phyloP scores from a whole-genome alignment of 1,140 invertebrate genomes.

The Doryteuthis pealeii region DNA sequence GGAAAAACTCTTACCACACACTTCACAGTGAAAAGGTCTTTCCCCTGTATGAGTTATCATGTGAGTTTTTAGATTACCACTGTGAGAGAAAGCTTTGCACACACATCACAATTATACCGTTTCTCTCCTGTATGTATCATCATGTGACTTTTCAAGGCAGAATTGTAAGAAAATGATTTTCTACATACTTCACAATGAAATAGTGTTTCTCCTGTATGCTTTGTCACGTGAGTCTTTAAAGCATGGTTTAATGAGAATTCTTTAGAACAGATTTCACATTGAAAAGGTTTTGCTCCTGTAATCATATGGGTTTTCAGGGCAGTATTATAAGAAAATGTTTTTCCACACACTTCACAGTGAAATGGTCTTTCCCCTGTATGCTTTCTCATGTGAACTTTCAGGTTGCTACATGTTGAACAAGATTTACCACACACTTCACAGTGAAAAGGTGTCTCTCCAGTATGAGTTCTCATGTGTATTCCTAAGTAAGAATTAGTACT shows the following conservation, averaged over 20 bases:
- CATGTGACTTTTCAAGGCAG: conserved; percentile 65
- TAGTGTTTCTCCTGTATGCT: conserved; percentile 83
- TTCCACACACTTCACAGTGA: conserved; percentile 76
- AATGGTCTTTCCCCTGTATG: no score
- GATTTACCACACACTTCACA: conserved; percentile 74
- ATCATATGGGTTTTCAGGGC: conserved; percentile 76
- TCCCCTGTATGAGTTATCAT: background rate
- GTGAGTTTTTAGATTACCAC: conserved; percentile 62
- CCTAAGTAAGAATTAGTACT: background rate
- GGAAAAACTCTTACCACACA: no score
- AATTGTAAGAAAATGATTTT: conserved; percentile 75
- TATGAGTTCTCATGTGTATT: conserved; percentile 20
- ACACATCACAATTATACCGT: conserved; percentile 25
- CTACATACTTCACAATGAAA: conserved; percentile 86
- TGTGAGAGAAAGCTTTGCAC: conserved; percentile 50
- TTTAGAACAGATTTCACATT: conserved; percentile 85
- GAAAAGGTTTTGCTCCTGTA: conserved; percentile 77
- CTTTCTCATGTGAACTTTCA: conserved; percentile 18
- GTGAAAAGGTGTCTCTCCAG: no score
- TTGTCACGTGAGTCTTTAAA: conserved; percentile 23
- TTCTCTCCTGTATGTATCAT: conserved; percentile 63
- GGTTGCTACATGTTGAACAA: conserved; percentile 13
- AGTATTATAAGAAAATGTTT: conserved; percentile 88
- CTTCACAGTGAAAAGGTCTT: no score
- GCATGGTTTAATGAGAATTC: conserved; percentile 83